Evolutionary conservation across 2,113 vertebrate species (phyloP).

Genomic region (Stegastes partitus): DNA sequence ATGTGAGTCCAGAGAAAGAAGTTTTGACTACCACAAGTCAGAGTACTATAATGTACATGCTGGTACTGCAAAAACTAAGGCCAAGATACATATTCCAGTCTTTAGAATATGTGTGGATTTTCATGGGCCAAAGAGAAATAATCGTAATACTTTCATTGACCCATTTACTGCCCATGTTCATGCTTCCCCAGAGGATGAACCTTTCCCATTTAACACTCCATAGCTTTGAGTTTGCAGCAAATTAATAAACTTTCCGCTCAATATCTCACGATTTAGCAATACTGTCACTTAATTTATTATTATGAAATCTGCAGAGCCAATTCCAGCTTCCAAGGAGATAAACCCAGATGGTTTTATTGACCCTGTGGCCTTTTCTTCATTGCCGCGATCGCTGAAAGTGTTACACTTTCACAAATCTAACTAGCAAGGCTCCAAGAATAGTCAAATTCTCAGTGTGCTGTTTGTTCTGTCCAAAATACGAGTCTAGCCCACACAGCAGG

Average conservation of each 20-base stretch:
- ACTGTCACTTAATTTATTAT: not conserved
- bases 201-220: not conserved
- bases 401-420: not conserved
- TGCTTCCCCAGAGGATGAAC: constrained; percentile 1
- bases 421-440: not conserved
- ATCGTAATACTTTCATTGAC: not conserved
- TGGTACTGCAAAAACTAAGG: not conserved
- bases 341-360: not conserved
- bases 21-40: not conserved
- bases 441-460: not conserved
- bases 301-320: not conserved
- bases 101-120: not conserved
- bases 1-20: not conserved
- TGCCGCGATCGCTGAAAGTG: not conserved
- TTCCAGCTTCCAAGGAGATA: not conserved
- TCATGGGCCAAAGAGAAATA: not conserved
- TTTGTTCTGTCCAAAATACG: not conserved
- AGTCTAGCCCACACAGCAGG: constrained; percentile 7
- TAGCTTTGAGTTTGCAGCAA: not conserved
- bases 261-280: not conserved
- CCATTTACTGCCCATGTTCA: not conserved
- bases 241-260: not conserved
- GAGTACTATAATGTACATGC: not conserved
- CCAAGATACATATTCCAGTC: not conserved
- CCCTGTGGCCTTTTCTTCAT: not conserved